Base-by-base conservation (phyloP, 1,140 invertebrate genomes). In the Babylonia areolata region DNA sequence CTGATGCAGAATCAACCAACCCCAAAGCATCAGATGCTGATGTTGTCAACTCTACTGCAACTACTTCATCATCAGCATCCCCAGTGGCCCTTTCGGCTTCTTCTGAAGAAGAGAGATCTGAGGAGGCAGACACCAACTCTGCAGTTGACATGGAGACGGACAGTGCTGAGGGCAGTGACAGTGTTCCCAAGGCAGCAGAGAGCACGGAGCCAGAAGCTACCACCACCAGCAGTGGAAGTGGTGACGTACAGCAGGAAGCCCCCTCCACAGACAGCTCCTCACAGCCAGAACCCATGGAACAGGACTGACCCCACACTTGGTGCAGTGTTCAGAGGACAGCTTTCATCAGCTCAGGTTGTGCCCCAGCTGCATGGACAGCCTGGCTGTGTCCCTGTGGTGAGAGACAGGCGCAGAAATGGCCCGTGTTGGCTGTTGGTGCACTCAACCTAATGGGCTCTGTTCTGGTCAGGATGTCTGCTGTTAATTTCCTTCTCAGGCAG, bases 151-250 rank as follows among this genome's bases (percentile, higher is more conserved):
- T 80, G 78, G 78, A 80, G 28, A 33, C 42, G 20, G 78, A 80
- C 78, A 80, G 78, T 80, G 78, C 33, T 9, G 78, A 80, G 9
- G 51, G 42, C 78, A 80, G 78, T 37, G 54, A 5, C 78, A 80
- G n/a, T 54, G 78, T 35, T 33, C 37, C 37, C 20, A 37, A 77
- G 75, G 3, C 78, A 54, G 78, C 42, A 54, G 78, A 80, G 33
- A 54, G 78, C 17, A 20, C 12, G 9, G 78, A 80, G 46, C 28
- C 78, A 28, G 28, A 31, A 0, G 23, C 37, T 20, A 20, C 39
- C 20, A 31, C 71, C 71, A 77, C 37, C 75, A 40, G 20, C 75
- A 77, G 28, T 9, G 75, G 31, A 39, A 40, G 1, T 15, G 40
- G 6, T 37, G 75, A 40, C 17, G 35, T 40, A 40, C 37, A 20